Base-by-base conservation (phyloP, 2,888 invertebrate genomes). In the Petrophora chlorosata region DNA sequence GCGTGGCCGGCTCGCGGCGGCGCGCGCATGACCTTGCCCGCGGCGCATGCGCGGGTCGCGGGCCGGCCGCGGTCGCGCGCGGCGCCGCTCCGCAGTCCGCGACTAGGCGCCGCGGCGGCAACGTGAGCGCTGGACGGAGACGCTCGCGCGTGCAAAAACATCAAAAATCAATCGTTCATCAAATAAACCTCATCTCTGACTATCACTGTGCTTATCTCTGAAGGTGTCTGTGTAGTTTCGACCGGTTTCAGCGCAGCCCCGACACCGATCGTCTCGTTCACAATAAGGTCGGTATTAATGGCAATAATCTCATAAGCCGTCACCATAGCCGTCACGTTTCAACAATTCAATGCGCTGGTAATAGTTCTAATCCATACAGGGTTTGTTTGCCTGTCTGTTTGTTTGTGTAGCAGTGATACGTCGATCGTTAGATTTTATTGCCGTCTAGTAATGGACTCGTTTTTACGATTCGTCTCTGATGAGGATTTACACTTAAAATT, bases 251-350 rank as follows among this genome's bases (percentile, higher is more conserved):
- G 45, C 14, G 9, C 25, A 10, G 45, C 14, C 12, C 43, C 29
- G 29, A 16, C 36, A 35, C 13, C 15, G 38, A 12, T 39, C 45
- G 32, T 25, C 36, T 52, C 23, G 7, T 22, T 25, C 12, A n/a
- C 9, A 33, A 13, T 43, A 76, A 50, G 80, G 79, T 82, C 66
- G 76, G 80, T 79, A 38, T 64, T 59, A 64, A 63, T 62, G 49
- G 61, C 70, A 65, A 73, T 80, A 74, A 76, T 79, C 76, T 76
- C 51, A 61, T 43, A 67, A 70, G 65, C 72, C 66, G 80, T 84
- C 84, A 82, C 85, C 85, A 82, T 67, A 70, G 65, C 72, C 66
- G 80, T 84, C 84, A 82, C 85, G 85, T 82, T 83, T 77, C 68
- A 76, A 77, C 82, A 73, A 82, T 83, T 79, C 76, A 77, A 73